Percentiles rank a stretch among this genome's conserved stretches.
phyloP scores from a whole-genome alignment of 37 sponge, comb jelly and placozoan species.

The Chondrilla cf. caribensis region DNA sequence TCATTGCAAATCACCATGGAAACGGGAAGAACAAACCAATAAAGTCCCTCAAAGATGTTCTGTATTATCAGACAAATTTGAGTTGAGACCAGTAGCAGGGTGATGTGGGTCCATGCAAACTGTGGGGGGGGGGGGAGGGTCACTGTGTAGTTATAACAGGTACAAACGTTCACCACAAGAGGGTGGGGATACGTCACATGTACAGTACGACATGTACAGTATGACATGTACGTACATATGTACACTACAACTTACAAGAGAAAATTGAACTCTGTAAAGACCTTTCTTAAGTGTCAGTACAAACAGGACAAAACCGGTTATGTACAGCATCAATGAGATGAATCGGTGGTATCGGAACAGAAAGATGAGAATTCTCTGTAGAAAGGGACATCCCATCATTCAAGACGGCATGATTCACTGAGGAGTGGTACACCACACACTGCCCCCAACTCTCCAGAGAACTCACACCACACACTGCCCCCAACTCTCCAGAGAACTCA shows the following conservation, averaged over 20 bases:
- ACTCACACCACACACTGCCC: too few species aligned
- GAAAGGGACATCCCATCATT: not conserved
- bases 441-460: too few species aligned
- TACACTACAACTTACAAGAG: slow-evolving; percentile 49
- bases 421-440: too few species aligned
- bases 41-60: slow-evolving; percentile 78
- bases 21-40: slow-evolving; percentile 94
- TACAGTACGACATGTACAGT: not conserved
- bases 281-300: slow-evolving; percentile 87
- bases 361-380: slow-evolving; percentile 46
- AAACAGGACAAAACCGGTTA: slow-evolving; percentile 82
- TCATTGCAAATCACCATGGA: slow-evolving; percentile 96
- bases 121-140: slow-evolving; percentile 11
- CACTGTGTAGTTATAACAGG: not conserved
- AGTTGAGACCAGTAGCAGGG: slow-evolving; percentile 77
- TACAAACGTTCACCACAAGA: too few species aligned
- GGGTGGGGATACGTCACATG: too few species aligned
- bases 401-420: not conserved
- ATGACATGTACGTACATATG: not conserved
- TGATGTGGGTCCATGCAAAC: slow-evolving; percentile 97
- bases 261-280: slow-evolving; percentile 78
- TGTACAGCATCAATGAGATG: slow-evolving; percentile 80
- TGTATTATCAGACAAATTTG: slow-evolving; percentile 83
- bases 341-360: slow-evolving; percentile 80
- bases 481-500: too few species aligned